Evolutionary conservation across 2,888 invertebrate genomes (phyloP), one percentile per base, ranked within the genome.

Genomic region (Cataglyphis cursor): DNA sequence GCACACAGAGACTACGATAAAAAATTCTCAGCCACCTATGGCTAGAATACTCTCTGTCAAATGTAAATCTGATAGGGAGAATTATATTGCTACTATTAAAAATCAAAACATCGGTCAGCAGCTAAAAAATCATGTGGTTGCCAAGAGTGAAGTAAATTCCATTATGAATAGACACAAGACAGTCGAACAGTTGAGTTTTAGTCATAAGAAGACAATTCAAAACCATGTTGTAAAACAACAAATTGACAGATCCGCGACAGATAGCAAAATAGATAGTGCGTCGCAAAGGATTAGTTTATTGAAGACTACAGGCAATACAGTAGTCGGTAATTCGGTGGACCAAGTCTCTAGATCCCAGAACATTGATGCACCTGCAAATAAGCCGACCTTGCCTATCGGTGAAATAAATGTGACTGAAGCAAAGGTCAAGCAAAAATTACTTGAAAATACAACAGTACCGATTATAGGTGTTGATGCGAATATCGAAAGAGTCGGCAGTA

Each of bases 341-440:
- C 90, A 90, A 86, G 86, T 87, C 48, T 57, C 87, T 59, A 89
- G 90, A 85, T 78, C 90, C 28, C 90, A 90, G 80, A 88, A 28
- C 73, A 72, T 87, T 35, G 91, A 90, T 28, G 38, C 87, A 75
- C 28, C 64, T 5, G 38, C 84, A 57, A 90, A 70, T 48, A 94
- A 94, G 66, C 88, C 93, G 15, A 86, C 86, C 87, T 92, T 95
- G 87, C 95, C 94, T 84, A 95, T 94, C 86, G 95, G 95, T 68
- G 96, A 95, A 88, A 95, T 95, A 88, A 96, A 95, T 82, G 93
- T 95, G 65, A 95, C 94, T 0, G 96, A 96, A 91, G 96, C 96
- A 48, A 96, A 96, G 90, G 96, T 96, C 75, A 96, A 96, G 89
- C 96, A 96, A 90, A 95, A 96, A 84, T 92, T 96, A 64, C 92